Conservation (phyloP, 2,797 vertebrate genomes). For the Typhlichthys eigenmanni region DNA sequence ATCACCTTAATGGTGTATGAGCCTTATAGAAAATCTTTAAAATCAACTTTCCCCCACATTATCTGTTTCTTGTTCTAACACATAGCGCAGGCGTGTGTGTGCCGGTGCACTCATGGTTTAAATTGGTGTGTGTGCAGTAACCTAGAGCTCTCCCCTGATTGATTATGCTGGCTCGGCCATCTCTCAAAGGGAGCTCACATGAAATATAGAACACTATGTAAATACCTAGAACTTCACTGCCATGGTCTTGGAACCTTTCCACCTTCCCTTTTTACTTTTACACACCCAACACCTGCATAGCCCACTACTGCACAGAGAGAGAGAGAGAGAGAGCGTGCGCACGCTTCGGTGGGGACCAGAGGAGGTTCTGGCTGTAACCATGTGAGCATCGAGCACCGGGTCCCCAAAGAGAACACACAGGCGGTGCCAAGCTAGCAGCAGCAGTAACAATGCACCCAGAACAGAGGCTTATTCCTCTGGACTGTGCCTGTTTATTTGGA, state of each 20-base stretch:
- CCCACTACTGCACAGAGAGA: constrained; percentile 44
- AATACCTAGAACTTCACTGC: constrained; percentile 59
- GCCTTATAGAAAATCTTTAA: background rate
- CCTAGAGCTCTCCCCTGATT: constrained; percentile 64
- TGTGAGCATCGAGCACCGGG: constrained; percentile 58
- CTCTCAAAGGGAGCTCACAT: constrained; percentile 56
- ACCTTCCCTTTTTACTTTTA: constrained; percentile 22
- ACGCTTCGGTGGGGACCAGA: constrained; percentile 36
- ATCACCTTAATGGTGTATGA: constrained; percentile 24
- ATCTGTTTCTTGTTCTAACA: too few species aligned
- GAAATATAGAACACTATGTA: constrained; percentile 68
- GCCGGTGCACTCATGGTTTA: background rate
- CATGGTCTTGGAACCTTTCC: constrained; percentile 40
- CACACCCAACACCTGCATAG: constrained; percentile 45
- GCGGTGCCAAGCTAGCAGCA: constrained; percentile 59
- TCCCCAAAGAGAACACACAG: constrained; percentile 61
- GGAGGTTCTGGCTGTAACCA: constrained; percentile 63
- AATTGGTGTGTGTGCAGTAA: background rate
- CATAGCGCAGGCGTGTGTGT: background rate
- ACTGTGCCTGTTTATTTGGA: constrained; percentile 76
- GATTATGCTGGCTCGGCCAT: constrained; percentile 60
- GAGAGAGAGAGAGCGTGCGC: background rate
- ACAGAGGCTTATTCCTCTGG: constrained; percentile 70
- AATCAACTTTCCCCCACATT: background rate
- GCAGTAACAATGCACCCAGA: constrained; percentile 65